Evolutionary conservation across 2,888 invertebrate genomes (phyloP).

Genomic region (Drosophila incognita): DNA sequence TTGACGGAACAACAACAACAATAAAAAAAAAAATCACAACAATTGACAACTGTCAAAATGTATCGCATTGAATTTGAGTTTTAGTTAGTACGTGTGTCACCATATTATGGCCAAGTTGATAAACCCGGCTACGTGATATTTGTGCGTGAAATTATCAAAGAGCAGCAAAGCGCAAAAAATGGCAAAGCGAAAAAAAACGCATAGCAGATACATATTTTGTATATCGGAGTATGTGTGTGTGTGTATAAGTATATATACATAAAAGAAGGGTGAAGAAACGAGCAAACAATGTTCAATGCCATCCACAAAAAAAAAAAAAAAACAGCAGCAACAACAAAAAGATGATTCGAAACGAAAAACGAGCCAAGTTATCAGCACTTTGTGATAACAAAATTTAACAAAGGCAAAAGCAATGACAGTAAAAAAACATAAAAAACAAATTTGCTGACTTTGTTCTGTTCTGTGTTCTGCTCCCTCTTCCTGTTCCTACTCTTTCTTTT

Average conservation of each 20-base stretch:
- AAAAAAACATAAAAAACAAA: slow-evolving; percentile 20
- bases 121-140: slow-evolving; percentile 68
- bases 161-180: slow-evolving; percentile 34
- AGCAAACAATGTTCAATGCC: slow-evolving; percentile 80
- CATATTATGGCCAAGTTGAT: slow-evolving; percentile 65
- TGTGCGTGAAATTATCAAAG: slow-evolving; percentile 74
- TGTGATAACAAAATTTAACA: slow-evolving; percentile 72
- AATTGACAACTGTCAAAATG: slow-evolving; percentile 33
- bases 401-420: slow-evolving; percentile 42
- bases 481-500: neutral
- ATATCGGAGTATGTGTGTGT: neutral
- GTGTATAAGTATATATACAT: slow-evolving; percentile 18
- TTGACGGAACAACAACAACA: slow-evolving; percentile 5
- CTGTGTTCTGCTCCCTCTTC: slow-evolving; percentile 1
- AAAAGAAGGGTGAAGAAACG: slow-evolving; percentile 76
- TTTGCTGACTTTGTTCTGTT: slow-evolving; percentile 25
- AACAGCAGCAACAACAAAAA: slow-evolving; percentile 37
- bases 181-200: slow-evolving; percentile 28
- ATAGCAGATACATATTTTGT: slow-evolving; percentile 12
- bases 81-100: slow-evolving; percentile 62
- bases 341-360: slow-evolving; percentile 42
- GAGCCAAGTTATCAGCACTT: slow-evolving; percentile 65
- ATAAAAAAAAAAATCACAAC: slow-evolving; percentile 8
- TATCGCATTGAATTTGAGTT: slow-evolving; percentile 59
- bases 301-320: slow-evolving; percentile 48